A percentile compares a stretch with the other conserved stretches of the same genome.
These are phyloP conservation scores for Chamaetylas fuelleborni DNA, from an alignment of 2,113 vertebrate species.

Conservation along the genomic window DNA sequence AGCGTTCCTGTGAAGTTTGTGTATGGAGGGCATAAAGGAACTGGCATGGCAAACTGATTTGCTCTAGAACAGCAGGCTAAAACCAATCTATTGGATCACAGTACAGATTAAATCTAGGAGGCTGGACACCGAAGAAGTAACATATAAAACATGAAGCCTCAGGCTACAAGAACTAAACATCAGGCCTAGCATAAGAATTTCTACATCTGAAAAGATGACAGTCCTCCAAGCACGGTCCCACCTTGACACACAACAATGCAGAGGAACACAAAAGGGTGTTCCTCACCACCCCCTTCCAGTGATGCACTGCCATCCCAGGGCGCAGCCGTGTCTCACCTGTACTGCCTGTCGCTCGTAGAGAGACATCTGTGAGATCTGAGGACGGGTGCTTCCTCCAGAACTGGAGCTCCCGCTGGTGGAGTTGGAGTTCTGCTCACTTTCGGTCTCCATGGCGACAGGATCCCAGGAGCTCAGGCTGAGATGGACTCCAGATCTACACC, in stretches of 20 bases:
- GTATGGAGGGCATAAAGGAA: not conserved
- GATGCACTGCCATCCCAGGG: not conserved
- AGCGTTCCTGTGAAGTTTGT: not conserved
- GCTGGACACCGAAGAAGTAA: not conserved
- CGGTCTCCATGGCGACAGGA: slow-evolving; percentile 85
- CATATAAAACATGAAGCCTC: not conserved
- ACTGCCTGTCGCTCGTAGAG: slow-evolving; percentile 94
- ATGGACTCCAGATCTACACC: slow-evolving; percentile 55
- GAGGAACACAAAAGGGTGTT: not conserved
- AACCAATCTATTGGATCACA: not conserved
- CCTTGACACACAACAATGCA: not conserved
- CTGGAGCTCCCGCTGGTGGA: slow-evolving; percentile 83
- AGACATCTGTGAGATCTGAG: slow-evolving; percentile 96
- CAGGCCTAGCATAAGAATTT: not conserved
- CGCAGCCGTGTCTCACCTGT: slow-evolving; percentile 74
- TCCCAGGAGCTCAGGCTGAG: slow-evolving; percentile 44
- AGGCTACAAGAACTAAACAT: not conserved
- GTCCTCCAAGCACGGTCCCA: not conserved
- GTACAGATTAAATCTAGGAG: not conserved
- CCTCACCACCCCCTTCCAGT: not conserved
- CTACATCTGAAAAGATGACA: not conserved
- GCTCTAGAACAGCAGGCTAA: not conserved
- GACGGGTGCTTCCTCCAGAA: slow-evolving; percentile 85
- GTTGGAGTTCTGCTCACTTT: slow-evolving; percentile 91
- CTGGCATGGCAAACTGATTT: not conserved